phyloP scores from a whole-genome alignment of 1,140 invertebrate genomes.

The Pantala flavescens region DNA sequence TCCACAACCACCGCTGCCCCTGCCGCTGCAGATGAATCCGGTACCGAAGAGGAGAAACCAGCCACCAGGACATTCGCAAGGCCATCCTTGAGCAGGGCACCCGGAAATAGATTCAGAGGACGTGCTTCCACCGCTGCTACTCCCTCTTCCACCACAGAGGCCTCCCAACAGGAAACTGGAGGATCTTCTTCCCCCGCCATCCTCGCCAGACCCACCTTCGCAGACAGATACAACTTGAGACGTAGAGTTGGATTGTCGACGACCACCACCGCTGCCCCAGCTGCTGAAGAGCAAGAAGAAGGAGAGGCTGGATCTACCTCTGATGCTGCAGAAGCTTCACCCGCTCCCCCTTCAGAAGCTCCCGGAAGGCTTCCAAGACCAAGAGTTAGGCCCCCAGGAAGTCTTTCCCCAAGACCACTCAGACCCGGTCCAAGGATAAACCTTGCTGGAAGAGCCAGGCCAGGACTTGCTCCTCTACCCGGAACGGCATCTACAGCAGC shows the following conservation, averaged over 20 bases:
- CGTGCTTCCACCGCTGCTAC: neutral
- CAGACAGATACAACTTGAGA: constrained; percentile 13
- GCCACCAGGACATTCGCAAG: neutral
- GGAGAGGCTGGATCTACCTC: neutral
- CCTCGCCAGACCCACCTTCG: neutral
- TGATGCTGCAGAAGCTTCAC: neutral
- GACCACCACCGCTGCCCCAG: neutral
- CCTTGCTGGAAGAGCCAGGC: neutral
- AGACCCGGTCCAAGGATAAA: neutral
- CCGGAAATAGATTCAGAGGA: neutral
- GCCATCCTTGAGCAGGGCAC: neutral
- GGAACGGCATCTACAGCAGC: neutral
- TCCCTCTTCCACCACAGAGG: neutral
- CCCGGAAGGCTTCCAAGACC: neutral
- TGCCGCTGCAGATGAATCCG: neutral
- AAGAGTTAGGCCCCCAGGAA: neutral
- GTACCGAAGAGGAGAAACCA: neutral
- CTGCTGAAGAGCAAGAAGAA: neutral
- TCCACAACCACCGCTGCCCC: constrained; percentile 10
- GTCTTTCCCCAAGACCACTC: neutral
- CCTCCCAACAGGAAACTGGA: neutral
- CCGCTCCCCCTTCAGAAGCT: neutral
- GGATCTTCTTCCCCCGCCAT: neutral
- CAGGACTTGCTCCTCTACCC: neutral
- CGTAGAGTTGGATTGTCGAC: neutral